These are phyloP conservation scores for Phthorimaea operculella DNA, from an alignment of 1,140 invertebrate species.

Conservation along the genomic window DNA sequence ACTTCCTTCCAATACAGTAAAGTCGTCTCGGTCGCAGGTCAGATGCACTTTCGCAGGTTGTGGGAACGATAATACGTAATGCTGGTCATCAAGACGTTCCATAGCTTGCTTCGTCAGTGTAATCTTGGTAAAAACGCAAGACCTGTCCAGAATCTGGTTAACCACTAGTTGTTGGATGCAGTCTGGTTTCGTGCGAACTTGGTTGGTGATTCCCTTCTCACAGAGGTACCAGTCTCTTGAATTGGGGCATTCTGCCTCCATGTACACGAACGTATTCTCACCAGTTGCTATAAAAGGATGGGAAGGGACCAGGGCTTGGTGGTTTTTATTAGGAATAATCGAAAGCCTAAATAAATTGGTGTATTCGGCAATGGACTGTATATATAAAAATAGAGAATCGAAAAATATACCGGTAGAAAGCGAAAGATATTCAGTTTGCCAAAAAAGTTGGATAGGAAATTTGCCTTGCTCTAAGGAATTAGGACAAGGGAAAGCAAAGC, in stretches of 20 bases:
- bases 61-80: constrained; percentile 24
- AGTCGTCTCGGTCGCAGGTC: constrained; percentile 15
- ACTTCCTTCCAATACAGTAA: constrained; percentile 19
- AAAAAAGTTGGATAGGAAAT: no score
- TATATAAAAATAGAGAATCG: no score
- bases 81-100: constrained; percentile 24
- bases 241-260: constrained; percentile 25
- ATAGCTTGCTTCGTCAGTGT: constrained; percentile 19
- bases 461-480: no score
- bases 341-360: neutral
- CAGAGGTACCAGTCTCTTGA: constrained; percentile 19
- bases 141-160: constrained; percentile 14
- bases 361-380: no score
- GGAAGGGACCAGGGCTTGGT: constrained; percentile 24
- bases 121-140: constrained; percentile 16
- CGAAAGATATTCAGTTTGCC: no score
- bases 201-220: constrained; percentile 12
- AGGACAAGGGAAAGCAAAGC: no score
- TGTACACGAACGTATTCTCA: constrained; percentile 24
- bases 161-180: constrained; percentile 21
- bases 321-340: constrained; percentile 18
- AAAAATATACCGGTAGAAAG: no score
- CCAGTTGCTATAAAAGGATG: constrained; percentile 26
- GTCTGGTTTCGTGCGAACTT: constrained; percentile 17
- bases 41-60: constrained; percentile 16